Evolutionary conservation across 2,797 vertebrate species (phyloP).

Genomic region (Characodon lateralis): DNA sequence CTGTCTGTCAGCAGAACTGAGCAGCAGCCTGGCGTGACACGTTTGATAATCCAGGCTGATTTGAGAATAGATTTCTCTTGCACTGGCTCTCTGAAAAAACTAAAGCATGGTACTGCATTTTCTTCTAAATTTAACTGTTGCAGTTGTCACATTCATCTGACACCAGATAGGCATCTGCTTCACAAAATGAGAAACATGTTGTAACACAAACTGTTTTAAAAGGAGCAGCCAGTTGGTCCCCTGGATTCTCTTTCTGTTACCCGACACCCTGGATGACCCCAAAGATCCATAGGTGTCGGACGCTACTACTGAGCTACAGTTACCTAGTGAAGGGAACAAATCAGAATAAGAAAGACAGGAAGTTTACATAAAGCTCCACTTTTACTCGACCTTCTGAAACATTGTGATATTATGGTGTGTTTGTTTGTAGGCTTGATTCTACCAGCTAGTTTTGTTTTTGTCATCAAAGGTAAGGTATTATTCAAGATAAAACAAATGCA

Average conservation of each 20-base stretch:
- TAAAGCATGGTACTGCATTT: constrained; percentile 28
- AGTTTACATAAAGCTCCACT: no score
- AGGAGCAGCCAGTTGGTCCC: constrained; percentile 27
- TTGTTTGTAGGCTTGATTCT: no score
- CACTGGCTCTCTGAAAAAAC: constrained; percentile 32
- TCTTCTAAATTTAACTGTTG: constrained; percentile 35
- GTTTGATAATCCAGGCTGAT: constrained; percentile 65
- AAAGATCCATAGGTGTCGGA: constrained; percentile 29
- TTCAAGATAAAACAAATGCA: no score
- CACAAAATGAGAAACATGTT: constrained; percentile 6
- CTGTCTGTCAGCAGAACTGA: constrained; percentile 65
- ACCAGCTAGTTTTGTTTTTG: no score
- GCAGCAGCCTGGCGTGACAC: constrained; percentile 67
- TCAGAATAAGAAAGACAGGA: no score
- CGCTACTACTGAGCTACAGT: constrained; percentile 10
- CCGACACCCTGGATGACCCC: not conserved
- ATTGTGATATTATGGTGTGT: no score
- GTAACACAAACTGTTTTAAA: constrained; percentile 19
- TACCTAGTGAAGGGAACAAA: not conserved
- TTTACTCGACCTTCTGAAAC: no score
- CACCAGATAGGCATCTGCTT: constrained; percentile 14
- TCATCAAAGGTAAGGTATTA: no score
- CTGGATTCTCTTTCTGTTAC: no score
- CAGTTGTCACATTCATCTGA: constrained; percentile 23
- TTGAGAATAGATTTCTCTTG: constrained; percentile 63